Conservation (phyloP, 2,797 vertebrate species). For the Mycteria americana region DNA sequence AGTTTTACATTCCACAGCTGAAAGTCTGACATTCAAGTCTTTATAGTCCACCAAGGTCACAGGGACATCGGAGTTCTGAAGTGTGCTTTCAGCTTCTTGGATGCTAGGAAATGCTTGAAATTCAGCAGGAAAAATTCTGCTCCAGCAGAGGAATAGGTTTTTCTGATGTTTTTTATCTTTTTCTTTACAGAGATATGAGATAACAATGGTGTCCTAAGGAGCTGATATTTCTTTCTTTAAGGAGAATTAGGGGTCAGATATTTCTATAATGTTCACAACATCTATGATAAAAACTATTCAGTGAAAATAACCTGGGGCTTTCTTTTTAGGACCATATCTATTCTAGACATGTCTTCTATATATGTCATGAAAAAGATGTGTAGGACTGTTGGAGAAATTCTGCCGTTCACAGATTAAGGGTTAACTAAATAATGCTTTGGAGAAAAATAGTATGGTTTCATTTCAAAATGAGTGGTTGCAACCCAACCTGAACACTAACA, state of each 20-base stretch:
- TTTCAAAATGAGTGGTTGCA: not conserved
- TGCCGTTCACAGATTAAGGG: not conserved
- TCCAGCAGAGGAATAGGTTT: not conserved
- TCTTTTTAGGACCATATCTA: not conserved
- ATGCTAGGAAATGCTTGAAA: slow-evolving; percentile 19
- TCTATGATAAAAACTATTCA: not conserved
- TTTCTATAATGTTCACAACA: not conserved
- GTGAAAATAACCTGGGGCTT: not conserved
- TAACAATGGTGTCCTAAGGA: slow-evolving; percentile 3
- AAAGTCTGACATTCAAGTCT: slow-evolving; percentile 40
- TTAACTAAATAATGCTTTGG: slow-evolving; percentile 2
- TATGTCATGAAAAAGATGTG: not conserved
- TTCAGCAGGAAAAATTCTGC: not conserved
- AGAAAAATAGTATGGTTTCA: not conserved
- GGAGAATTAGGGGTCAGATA: slow-evolving; percentile 39
- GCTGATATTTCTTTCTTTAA: not conserved
- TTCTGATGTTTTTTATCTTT: not conserved
- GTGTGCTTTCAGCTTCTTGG: not conserved
- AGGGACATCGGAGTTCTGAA: not conserved
- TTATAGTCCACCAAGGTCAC: slow-evolving; percentile 40
- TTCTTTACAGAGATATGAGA: not conserved
- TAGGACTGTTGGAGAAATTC: not conserved
- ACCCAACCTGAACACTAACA: not conserved
- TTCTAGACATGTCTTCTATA: not conserved
- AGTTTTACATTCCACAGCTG: slow-evolving; percentile 34